Conservation (phyloP, 2,888 invertebrate species). For the Hetaerina titia region DNA sequence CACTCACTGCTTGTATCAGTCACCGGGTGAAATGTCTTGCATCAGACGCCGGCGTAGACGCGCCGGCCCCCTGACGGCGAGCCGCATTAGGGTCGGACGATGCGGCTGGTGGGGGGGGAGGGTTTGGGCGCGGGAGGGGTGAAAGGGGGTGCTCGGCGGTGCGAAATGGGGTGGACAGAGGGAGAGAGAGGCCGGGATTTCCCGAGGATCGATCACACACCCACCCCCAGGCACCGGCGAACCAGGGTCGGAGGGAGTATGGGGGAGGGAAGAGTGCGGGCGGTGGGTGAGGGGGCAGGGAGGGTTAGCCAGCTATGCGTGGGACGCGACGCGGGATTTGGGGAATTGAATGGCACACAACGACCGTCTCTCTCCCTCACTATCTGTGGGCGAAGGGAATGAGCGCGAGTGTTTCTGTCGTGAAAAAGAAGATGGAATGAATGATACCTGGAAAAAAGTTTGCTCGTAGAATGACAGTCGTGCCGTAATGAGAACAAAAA, state of each 20-base stretch:
- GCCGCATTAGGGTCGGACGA: background rate
- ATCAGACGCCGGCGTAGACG: slow-evolving; percentile 27
- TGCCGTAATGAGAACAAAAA: no score
- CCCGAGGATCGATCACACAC: slow-evolving; percentile 38
- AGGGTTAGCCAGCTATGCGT: background rate
- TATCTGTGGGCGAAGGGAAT: background rate
- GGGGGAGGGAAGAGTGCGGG: background rate
- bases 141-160: background rate
- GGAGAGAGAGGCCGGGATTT: background rate
- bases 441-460: no score
- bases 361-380: background rate
- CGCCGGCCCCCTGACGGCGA: background rate
- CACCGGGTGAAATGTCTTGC: background rate
- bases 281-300: background rate
- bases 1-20: background rate
- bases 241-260: background rate
- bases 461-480: no score
- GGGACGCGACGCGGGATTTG: background rate
- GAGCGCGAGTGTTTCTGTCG: no score
- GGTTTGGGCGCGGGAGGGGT: background rate
- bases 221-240: background rate
- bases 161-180: slow-evolving; percentile 5
- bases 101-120: background rate
- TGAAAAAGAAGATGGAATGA: no score
- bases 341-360: background rate